phyloP scores from a whole-genome alignment of 2,888 invertebrate genomes.

The Parascotia fuliginaria region DNA sequence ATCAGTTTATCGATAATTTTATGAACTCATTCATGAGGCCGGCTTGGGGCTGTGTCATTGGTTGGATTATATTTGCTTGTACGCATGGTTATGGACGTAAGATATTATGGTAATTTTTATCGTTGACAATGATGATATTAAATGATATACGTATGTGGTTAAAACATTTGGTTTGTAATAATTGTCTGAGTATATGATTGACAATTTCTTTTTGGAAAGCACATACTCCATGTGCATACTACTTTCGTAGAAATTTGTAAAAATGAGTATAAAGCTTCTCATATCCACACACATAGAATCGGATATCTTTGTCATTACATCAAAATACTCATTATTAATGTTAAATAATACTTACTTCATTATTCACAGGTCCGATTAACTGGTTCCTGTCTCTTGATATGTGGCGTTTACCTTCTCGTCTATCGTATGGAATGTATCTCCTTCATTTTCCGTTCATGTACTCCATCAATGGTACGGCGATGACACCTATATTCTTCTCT shows the following conservation, averaged over 20 bases:
- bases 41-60: slow-evolving; percentile 62
- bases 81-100: slow-evolving; percentile 71
- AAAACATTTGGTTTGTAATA: too few relatives aligned
- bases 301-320: too few relatives aligned
- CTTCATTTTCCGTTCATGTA: slow-evolving; percentile 67
- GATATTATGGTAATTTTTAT: too few relatives aligned
- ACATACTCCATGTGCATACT: too few relatives aligned
- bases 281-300: too few relatives aligned
- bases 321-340: too few relatives aligned
- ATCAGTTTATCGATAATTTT: slow-evolving; percentile 42
- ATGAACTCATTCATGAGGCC: slow-evolving; percentile 61
- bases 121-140: too few relatives aligned
- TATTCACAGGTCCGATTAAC: slow-evolving; percentile 69
- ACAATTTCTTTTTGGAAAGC: too few relatives aligned
- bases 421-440: slow-evolving; percentile 85
- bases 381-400: slow-evolving; percentile 74
- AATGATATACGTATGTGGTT: too few relatives aligned
- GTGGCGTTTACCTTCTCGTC: slow-evolving; percentile 80
- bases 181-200: too few relatives aligned
- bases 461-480: slow-evolving; percentile 10
- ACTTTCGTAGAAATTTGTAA: too few relatives aligned
- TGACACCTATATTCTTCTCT: slow-evolving; percentile 20
- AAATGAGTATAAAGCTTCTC: too few relatives aligned
- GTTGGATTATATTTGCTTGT: slow-evolving; percentile 70
- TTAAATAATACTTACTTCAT: neutral